Conservation (phyloP, 2,888 invertebrate genomes). For the Lathronympha strigana region DNA sequence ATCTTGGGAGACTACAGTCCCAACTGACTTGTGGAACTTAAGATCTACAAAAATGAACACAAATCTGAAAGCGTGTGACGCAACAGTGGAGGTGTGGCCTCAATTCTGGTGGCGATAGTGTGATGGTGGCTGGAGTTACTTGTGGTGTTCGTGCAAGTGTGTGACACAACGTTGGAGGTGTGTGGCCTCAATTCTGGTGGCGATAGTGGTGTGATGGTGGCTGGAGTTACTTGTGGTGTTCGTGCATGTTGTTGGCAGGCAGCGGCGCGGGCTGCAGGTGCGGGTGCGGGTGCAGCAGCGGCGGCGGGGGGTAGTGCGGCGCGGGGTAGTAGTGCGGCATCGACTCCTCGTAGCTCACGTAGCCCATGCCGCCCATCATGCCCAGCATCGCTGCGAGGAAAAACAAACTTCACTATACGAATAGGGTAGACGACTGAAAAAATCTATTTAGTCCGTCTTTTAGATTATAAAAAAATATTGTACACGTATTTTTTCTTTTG, state of each 20-base stretch:
- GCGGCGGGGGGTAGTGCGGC: slow-evolving; percentile 61
- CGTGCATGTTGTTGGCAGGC: slow-evolving; percentile 39
- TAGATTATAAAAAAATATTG: no score
- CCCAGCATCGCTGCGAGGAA: slow-evolving; percentile 69
- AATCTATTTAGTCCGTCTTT: no score
- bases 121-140: slow-evolving; percentile 24
- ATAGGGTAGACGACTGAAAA: not conserved
- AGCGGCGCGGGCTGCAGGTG: slow-evolving; percentile 42
- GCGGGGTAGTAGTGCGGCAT: slow-evolving; percentile 64
- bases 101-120: not conserved
- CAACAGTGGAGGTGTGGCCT: no score
- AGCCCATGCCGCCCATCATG: slow-evolving; percentile 75
- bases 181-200: not conserved
- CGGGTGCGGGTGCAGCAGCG: slow-evolving; percentile 48
- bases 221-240: slow-evolving; percentile 44
- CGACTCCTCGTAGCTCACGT: slow-evolving; percentile 71
- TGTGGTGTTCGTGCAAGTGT: slow-evolving; percentile 48
- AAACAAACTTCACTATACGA: not conserved
- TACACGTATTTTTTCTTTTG: no score
- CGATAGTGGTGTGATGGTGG: not conserved
- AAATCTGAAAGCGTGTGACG: no score
- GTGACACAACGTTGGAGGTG: no score
- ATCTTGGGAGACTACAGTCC: no score
- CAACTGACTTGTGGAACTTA: no score
- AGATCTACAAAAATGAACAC: no score